phyloP scores from a whole-genome alignment of 2,113 vertebrate genomes.

The Anseranas semipalmata region DNA sequence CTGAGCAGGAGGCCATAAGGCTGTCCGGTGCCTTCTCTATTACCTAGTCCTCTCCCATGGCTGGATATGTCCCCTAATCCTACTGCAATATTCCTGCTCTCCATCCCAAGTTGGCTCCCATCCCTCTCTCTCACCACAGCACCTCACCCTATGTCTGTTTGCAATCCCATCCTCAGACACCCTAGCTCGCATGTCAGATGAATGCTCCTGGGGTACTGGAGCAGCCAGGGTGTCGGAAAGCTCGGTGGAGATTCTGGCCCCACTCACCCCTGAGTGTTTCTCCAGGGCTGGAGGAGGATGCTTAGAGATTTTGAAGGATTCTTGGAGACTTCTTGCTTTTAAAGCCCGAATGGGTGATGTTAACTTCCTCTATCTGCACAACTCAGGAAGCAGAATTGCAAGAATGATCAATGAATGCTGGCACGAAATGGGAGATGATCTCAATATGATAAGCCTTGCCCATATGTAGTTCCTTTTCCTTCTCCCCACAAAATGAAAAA shows the following conservation, averaged over 20 bases:
- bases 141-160: not conserved
- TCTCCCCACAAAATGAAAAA: not conserved
- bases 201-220: not conserved
- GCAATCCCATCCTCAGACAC: not conserved
- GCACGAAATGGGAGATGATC: not conserved
- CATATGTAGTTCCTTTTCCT: not conserved
- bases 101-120: not conserved
- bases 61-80: not conserved
- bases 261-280: not conserved
- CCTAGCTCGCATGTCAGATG: not conserved
- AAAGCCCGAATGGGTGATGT: not conserved
- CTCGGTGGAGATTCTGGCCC: not conserved
- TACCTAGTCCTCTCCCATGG: not conserved
- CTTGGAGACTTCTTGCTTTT: not conserved
- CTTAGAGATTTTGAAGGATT: not conserved
- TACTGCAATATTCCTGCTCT: not conserved
- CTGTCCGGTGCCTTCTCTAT: not conserved
- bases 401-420: not conserved
- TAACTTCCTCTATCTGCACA: not conserved
- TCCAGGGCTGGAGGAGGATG: not conserved
- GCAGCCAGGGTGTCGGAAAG: not conserved
- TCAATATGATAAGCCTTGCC: not conserved
- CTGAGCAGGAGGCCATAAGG: not conserved
- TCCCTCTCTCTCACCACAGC: not conserved
- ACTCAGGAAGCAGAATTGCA: not conserved